phyloP scores from a whole-genome alignment of 2,888 invertebrate species.

The Phania funesta region DNA sequence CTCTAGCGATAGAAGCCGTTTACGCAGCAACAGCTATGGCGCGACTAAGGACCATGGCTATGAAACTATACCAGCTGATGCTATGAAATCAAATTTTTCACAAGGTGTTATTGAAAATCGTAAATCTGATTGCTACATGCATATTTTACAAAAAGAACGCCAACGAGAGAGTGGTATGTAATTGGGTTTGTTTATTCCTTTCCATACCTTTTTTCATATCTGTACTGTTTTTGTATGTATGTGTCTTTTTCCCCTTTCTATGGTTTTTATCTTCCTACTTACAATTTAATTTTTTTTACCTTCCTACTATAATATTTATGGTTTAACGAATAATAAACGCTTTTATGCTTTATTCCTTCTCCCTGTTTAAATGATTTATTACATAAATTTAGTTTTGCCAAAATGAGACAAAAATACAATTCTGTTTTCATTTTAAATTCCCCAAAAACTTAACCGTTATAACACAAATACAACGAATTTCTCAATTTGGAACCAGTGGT shows the following conservation, averaged over 20 bases:
- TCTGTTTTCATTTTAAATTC: slow-evolving; percentile 71
- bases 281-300: slow-evolving; percentile 66
- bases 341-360: slow-evolving; percentile 62
- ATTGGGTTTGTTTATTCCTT: background rate
- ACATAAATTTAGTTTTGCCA: slow-evolving; percentile 73
- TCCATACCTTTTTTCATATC: slow-evolving; percentile 10
- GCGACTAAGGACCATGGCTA: slow-evolving; percentile 83
- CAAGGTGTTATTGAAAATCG: slow-evolving; percentile 75
- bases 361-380: slow-evolving; percentile 65
- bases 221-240: slow-evolving; percentile 62
- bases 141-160: slow-evolving; percentile 78
- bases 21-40: slow-evolving; percentile 80
- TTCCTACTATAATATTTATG: too few relatives aligned
- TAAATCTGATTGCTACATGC: slow-evolving; percentile 80
- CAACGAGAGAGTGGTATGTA: slow-evolving; percentile 75
- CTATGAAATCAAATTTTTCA: slow-evolving; percentile 69
- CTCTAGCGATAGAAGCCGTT: slow-evolving; percentile 79
- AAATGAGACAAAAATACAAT: slow-evolving; percentile 74
- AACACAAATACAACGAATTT: slow-evolving; percentile 71
- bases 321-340: slow-evolving; percentile 50
- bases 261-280: slow-evolving; percentile 47
- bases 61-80: slow-evolving; percentile 82
- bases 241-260: slow-evolving; percentile 63
- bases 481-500: slow-evolving; percentile 77
- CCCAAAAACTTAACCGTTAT: slow-evolving; percentile 24